A percentile compares a stretch with the other conserved stretches of the same genome.
Conservation (phyloP, 2,888 invertebrate species). For the Drosophila mimetica region DNA sequence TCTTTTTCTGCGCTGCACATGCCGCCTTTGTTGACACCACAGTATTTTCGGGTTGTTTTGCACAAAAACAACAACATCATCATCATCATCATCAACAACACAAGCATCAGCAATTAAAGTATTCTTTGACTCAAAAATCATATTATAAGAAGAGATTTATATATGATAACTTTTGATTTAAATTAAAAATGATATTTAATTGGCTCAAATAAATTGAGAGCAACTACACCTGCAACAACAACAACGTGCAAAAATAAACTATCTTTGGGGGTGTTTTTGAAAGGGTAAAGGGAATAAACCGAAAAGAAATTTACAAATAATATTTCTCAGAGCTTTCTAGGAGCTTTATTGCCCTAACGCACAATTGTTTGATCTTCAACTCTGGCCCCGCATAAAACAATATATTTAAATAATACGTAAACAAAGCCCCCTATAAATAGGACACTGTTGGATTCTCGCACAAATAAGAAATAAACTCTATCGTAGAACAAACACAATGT, state of each 20-base stretch:
- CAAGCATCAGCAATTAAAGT: constrained; percentile 72
- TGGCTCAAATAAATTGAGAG: constrained; percentile 38
- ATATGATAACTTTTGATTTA: constrained; percentile 16
- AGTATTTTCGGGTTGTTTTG: constrained; percentile 40
- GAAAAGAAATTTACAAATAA: constrained; percentile 5
- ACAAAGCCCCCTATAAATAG: not conserved
- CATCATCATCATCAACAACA: constrained; percentile 72
- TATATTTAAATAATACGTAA: constrained; percentile 4
- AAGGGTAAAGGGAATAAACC: not conserved
- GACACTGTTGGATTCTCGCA: constrained; percentile 1
- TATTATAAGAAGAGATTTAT: constrained; percentile 17
- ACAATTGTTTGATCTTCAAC: not conserved
- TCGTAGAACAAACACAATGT: constrained; percentile 1
- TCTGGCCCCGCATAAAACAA: constrained; percentile 2
- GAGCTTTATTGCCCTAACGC: not conserved
- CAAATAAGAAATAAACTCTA: constrained; percentile 1
- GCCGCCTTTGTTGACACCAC: constrained; percentile 37
- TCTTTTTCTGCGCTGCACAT: constrained; percentile 16
- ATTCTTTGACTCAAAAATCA: constrained; percentile 35
- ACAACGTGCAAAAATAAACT: constrained; percentile 72
- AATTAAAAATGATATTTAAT: constrained; percentile 12
- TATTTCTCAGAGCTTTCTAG: not conserved
- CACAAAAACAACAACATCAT: constrained; percentile 78
- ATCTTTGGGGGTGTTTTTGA: not conserved
- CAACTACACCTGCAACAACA: constrained; percentile 62